Percentiles rank a stretch among this genome's conserved stretches.
Conservation (phyloP, 2,113 vertebrate genomes). For the Archilochus colubris region DNA sequence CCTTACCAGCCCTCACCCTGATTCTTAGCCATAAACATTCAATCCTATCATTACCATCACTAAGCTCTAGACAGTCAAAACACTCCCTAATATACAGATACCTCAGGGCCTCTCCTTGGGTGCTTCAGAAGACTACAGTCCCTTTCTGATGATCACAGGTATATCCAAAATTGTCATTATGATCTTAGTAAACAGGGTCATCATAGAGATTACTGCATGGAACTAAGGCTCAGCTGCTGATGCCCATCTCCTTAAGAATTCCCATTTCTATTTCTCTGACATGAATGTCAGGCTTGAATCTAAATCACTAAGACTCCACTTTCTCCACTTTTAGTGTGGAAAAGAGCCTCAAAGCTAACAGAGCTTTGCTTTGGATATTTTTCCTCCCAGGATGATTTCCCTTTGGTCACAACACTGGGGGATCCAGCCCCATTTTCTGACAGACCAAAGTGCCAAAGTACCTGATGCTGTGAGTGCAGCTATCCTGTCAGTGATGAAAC, state of each 20-base stretch:
- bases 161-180: neutral
- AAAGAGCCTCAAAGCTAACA: neutral
- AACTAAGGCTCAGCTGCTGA: neutral
- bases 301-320: neutral
- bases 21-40: too few species aligned
- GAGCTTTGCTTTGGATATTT: neutral
- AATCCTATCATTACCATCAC: neutral
- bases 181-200: neutral
- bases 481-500: neutral
- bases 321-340: neutral
- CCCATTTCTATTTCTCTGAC: neutral
- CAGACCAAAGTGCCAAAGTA: neutral
- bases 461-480: neutral
- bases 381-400: neutral
- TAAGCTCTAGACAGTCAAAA: neutral
- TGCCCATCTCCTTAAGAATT: neutral
- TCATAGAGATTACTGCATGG: neutral
- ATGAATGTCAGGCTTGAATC: neutral
- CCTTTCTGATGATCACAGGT: neutral
- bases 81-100: neutral
- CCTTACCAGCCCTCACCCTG: too few species aligned
- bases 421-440: neutral
- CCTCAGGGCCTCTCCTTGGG: neutral
- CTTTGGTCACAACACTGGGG: neutral
- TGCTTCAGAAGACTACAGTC: neutral